These are phyloP conservation scores for Willisornis vidua DNA, from an alignment of 2,113 vertebrate species.

Conservation along the genomic window DNA sequence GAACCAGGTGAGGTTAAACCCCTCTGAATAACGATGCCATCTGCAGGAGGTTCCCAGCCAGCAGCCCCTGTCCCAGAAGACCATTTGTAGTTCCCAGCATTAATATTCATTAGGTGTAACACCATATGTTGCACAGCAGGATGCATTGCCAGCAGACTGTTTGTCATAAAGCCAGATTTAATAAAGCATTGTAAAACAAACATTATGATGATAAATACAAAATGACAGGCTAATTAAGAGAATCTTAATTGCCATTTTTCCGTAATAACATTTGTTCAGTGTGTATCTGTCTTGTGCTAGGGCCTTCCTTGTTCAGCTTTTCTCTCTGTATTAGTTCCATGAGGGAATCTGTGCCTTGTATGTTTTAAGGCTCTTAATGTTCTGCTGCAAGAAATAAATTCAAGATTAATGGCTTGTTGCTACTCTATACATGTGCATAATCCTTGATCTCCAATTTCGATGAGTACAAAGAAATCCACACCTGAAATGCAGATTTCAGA, in stretches of 20 bases:
- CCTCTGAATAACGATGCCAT: slow-evolving; percentile 69
- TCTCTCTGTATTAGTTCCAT: not conserved
- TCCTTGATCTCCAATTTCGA: not conserved
- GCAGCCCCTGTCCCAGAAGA: slow-evolving; percentile 69
- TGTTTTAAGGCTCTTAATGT: slow-evolving; percentile 5
- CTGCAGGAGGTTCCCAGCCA: slow-evolving; percentile 75
- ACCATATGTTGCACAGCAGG: slow-evolving; percentile 82
- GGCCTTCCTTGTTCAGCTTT: slow-evolving; percentile 48
- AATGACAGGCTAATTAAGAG: slow-evolving; percentile 84
- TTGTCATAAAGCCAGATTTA: slow-evolving; percentile 85
- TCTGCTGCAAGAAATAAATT: slow-evolving; percentile 46
- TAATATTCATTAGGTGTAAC: slow-evolving; percentile 83
- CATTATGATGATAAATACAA: slow-evolving; percentile 83
- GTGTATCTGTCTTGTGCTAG: slow-evolving; percentile 63
- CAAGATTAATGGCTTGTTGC: slow-evolving; percentile 30
- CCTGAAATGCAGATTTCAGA: not conserved
- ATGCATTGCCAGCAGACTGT: slow-evolving; percentile 74
- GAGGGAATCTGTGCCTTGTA: not conserved
- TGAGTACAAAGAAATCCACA: not conserved
- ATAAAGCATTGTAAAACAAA: slow-evolving; percentile 85
- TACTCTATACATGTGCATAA: not conserved
- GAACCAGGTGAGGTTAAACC: slow-evolving; percentile 63
- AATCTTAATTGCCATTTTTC: slow-evolving; percentile 80
- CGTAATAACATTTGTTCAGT: slow-evolving; percentile 73
- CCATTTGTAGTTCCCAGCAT: slow-evolving; percentile 73